Evolutionary conservation across 2,888 invertebrate species (phyloP), one percentile per base, ranked within the genome.

Genomic region (Synanthedon andrenaeformis): DNA sequence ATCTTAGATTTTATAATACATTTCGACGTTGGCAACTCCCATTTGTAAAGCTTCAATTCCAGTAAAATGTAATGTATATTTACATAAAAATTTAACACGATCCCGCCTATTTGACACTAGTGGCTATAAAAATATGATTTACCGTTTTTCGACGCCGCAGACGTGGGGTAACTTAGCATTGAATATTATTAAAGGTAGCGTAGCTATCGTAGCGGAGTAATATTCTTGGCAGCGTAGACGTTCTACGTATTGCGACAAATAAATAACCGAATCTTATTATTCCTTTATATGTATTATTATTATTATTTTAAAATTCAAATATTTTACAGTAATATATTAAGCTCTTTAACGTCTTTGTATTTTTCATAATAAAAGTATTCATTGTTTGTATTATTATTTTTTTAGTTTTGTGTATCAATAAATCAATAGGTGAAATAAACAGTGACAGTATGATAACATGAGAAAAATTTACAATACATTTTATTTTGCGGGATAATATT

Each of bases 61-160:
- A 23, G 52, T 48, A 49, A 52, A 52, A 52, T 48, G 48, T 41
- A 48, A 52, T 52, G 42, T 52, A 42, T 52, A 35, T 35, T 35
- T 35, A 42, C 41, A 49, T 52, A 55, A 51, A 59, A 58, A 52
- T 57, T 58, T 58, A 59, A 57, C 55, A 53, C 50, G 52, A 53
- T 50, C 51, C 54, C 57, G 51, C 54, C 56, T 59, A 56, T 58
- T 57, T 59, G 59, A 55, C 56, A 55, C 53, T 45, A 55, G 49
- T 49, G 49, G 56, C 59, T 50, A 57, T 59, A 61, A 62, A 61
- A 59, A 60, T 59, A 58, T 61, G 55, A 51, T 59, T 59, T 58
- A 59, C 58, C 56, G 53, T 53, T 53, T 54, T 53, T 54, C 51
- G 51, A 35, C 14, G 42, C 49, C 17, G 49, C 49, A 35, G 23